Percentiles rank a stretch among this genome's conserved stretches.
phyloP scores from a whole-genome alignment of 1,140 invertebrate genomes.

The Zeugodacus cucurbitae region DNA sequence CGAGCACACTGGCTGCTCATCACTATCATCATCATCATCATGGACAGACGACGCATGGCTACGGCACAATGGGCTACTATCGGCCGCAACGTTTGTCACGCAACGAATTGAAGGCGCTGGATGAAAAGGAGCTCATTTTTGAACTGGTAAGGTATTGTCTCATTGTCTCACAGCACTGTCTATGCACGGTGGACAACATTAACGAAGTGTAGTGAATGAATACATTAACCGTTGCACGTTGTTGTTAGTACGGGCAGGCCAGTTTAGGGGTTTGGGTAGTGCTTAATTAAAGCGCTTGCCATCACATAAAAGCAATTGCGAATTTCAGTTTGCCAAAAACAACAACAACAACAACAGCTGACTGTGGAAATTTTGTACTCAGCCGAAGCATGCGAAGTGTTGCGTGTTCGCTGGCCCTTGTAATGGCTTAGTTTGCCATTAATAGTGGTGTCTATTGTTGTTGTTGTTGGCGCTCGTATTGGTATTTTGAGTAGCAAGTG shows the following conservation, averaged over 20 bases:
- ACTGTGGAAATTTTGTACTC: not conserved
- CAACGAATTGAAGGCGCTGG: slow-evolving; percentile 86
- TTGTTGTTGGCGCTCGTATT: not conserved
- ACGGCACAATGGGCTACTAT: slow-evolving; percentile 48
- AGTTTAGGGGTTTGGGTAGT: no score
- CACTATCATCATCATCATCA: slow-evolving; percentile 57
- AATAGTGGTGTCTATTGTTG: not conserved
- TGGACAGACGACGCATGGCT: slow-evolving; percentile 50
- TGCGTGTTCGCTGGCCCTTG: not conserved
- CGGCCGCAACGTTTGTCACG: slow-evolving; percentile 79
- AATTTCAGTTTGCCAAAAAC: no score
- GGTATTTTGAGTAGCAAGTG: not conserved
- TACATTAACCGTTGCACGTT: not conserved
- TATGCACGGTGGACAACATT: not conserved
- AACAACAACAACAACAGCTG: not conserved
- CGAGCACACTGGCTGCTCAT: not conserved
- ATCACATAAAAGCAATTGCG: not conserved
- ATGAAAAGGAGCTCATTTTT: slow-evolving; percentile 95
- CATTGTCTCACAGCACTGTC: not conserved
- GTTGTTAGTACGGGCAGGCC: no score
- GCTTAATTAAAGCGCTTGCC: no score
- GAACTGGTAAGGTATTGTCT: slow-evolving; percentile 78
- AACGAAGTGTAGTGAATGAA: not conserved
- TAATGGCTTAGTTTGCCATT: not conserved
- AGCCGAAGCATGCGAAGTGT: not conserved